phyloP scores from a whole-genome alignment of 2,888 invertebrate species.

The Machimus atricapillus region DNA sequence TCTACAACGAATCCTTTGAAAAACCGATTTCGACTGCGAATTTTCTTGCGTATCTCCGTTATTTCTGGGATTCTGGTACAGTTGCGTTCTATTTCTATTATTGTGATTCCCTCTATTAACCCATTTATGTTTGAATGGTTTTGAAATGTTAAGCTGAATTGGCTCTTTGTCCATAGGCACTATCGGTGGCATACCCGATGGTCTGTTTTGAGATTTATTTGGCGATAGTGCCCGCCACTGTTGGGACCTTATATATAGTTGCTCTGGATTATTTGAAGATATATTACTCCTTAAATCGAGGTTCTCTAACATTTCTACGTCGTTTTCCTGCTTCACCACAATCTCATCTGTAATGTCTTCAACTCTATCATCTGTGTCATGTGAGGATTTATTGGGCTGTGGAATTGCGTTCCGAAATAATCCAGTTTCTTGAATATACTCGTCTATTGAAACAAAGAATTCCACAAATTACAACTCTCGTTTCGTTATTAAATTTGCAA shows the following conservation, averaged over 20 bases:
- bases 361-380: neutral
- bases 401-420: neutral
- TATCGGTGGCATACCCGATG: constrained; percentile 16
- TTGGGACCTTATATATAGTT: neutral
- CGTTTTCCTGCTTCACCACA: neutral
- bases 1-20: too few relatives aligned
- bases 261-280: neutral
- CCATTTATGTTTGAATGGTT: neutral
- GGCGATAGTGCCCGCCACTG: constrained; percentile 4
- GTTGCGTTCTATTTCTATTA: neutral
- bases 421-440: neutral
- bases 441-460: neutral
- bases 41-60: neutral
- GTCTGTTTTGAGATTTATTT: neutral
- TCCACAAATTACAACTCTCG: neutral
- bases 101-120: neutral
- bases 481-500: neutral
- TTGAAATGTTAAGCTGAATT: neutral
- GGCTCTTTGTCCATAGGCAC: neutral
- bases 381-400: neutral
- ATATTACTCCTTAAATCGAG: neutral
- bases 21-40: too few relatives aligned
- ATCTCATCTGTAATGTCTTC: neutral
- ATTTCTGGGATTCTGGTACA: neutral
- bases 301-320: neutral